Conservation (phyloP, 2,888 invertebrate species). For the Drosophila atroscutellata region DNA sequence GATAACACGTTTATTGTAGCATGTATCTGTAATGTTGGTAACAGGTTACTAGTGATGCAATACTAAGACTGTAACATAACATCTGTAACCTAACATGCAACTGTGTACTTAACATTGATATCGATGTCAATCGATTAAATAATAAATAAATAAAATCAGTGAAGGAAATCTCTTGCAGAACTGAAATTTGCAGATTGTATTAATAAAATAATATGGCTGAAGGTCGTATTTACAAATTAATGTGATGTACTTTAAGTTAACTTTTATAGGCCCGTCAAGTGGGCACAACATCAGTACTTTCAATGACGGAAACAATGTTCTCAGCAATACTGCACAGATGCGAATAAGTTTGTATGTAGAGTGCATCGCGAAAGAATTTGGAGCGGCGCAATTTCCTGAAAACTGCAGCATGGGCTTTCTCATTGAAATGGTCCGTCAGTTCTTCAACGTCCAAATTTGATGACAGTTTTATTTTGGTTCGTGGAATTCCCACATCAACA, state of each 20-base stretch:
- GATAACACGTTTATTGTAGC: neutral
- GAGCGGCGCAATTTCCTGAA: conserved; percentile 56
- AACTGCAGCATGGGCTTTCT: conserved; percentile 33
- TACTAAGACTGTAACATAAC: too few relatives aligned
- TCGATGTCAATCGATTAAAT: too few relatives aligned
- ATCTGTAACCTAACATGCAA: too few relatives aligned
- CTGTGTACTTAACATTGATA: too few relatives aligned
- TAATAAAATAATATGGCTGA: neutral
- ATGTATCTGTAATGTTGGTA: too few relatives aligned
- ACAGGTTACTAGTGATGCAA: too few relatives aligned
- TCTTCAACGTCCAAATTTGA: neutral
- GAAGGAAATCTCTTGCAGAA: neutral
- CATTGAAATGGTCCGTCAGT: conserved; percentile 22
- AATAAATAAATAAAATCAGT: neutral
- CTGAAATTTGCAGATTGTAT: conserved; percentile 14
- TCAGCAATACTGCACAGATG: conserved; percentile 75
- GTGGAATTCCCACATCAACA: neutral
- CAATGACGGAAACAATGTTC: conserved; percentile 80
- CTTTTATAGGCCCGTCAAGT: conserved; percentile 6
- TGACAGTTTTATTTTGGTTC: neutral
- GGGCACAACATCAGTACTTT: conserved; percentile 68
- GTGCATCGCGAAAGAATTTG: conserved; percentile 72
- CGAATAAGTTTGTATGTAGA: conserved; percentile 81
- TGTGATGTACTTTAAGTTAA: neutral
- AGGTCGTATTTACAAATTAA: neutral